Percentiles rank a stretch among this genome's conserved stretches.
Evolutionary conservation across 2,113 vertebrate genomes (phyloP).

Genomic region (Dolichallabes microphthalmus): DNA sequence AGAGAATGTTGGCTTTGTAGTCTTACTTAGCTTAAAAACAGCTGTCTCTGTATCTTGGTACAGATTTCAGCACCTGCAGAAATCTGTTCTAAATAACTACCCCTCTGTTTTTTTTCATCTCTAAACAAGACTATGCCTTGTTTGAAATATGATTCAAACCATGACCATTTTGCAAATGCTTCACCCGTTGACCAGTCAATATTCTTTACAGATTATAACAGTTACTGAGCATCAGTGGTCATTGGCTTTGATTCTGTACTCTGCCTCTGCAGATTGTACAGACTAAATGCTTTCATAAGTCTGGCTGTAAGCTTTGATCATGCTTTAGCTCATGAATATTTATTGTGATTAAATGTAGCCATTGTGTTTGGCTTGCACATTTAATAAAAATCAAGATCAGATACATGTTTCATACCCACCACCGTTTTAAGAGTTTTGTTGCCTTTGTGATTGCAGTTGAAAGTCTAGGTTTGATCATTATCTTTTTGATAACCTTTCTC

Average conservation of each 20-base stretch:
- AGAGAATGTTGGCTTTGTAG: constrained; percentile 12
- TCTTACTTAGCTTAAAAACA: background rate
- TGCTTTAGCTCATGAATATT: constrained; percentile 19
- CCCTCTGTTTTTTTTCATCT: background rate
- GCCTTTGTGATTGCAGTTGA: constrained; percentile 23
- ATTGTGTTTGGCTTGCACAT: constrained; percentile 28
- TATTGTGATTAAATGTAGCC: constrained; percentile 29
- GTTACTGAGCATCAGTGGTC: background rate
- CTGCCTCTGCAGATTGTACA: constrained; percentile 13
- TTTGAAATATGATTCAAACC: background rate
- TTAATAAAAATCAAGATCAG: background rate
- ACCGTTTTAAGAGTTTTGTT: constrained; percentile 30
- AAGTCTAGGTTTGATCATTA: constrained; percentile 32
- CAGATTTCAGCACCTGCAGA: background rate
- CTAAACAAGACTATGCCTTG: background rate
- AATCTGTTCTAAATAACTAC: background rate
- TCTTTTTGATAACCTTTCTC: constrained; percentile 11
- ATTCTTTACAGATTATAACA: background rate
- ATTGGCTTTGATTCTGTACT: background rate
- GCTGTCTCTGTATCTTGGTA: constrained; percentile 16
- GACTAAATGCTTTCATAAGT: constrained; percentile 21
- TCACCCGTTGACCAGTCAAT: background rate
- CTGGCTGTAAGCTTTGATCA: constrained; percentile 13
- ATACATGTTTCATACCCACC: background rate
- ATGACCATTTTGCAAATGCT: background rate